phyloP scores from a whole-genome alignment of 1,140 invertebrate species.

The Drosophila nigrodunni region DNA sequence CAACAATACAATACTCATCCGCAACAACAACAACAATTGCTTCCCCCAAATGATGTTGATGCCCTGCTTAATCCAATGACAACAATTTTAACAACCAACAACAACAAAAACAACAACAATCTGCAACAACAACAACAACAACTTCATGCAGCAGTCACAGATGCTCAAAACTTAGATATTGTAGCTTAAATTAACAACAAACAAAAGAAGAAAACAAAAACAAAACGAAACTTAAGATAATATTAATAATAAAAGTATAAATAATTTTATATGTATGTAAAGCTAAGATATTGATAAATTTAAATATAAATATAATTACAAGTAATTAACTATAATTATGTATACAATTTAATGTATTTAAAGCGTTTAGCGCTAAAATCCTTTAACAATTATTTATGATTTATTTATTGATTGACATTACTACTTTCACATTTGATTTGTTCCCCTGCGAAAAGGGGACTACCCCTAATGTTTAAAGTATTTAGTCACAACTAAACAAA shows the following conservation, averaged over 20 bases:
- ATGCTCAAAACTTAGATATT: conserved; percentile 85
- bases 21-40: conserved; percentile 53
- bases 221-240: conserved; percentile 68
- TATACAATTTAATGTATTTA: conserved; percentile 34
- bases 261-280: conserved; percentile 48
- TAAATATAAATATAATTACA: conserved; percentile 40
- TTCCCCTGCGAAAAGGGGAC: not conserved
- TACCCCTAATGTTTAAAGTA: conserved; percentile 16
- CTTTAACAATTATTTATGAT: conserved; percentile 45
- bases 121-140: conserved; percentile 60
- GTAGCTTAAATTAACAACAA: conserved; percentile 76
- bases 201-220: conserved; percentile 26
- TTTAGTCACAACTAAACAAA: conserved; percentile 35
- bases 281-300: conserved; percentile 27
- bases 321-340: conserved; percentile 53
- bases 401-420: conserved; percentile 35
- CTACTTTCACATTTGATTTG: conserved; percentile 3
- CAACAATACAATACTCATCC: conserved; percentile 77
- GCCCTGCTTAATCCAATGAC: conserved; percentile 52
- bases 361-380: conserved; percentile 44
- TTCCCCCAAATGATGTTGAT: conserved; percentile 38
- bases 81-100: conserved; percentile 40
- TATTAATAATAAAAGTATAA: conserved; percentile 60
- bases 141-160: conserved; percentile 75
- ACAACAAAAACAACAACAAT: conserved; percentile 53